Evolutionary conservation across 2,888 invertebrate genomes (phyloP).

Genomic region (Dendrolimus pini): DNA sequence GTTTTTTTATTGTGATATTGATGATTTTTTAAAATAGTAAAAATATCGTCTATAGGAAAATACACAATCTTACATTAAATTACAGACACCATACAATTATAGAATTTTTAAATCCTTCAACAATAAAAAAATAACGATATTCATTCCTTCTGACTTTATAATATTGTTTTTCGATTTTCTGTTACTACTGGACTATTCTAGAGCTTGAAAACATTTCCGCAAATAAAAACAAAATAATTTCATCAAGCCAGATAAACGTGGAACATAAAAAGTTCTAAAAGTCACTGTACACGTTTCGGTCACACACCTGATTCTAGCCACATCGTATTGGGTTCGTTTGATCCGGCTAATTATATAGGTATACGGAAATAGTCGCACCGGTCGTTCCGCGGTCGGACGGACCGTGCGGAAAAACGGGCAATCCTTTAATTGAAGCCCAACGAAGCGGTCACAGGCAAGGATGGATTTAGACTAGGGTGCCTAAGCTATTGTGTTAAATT

Average conservation of each 20-base stretch:
- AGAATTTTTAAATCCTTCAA: too few relatives aligned
- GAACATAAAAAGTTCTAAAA: conserved; percentile 28
- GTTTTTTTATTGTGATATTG: too few relatives aligned
- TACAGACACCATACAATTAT: too few relatives aligned
- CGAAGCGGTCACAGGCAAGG: conserved; percentile 36
- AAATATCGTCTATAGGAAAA: too few relatives aligned
- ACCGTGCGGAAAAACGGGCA: conserved; percentile 43
- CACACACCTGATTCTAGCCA: conserved; percentile 47
- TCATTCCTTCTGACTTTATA: too few relatives aligned
- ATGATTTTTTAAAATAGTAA: too few relatives aligned
- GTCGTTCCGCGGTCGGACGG: conserved; percentile 5
- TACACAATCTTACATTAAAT: too few relatives aligned
- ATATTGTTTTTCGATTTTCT: too few relatives aligned
- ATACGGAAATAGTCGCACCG: conserved; percentile 16
- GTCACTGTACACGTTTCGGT: conserved; percentile 22
- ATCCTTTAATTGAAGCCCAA: conserved; percentile 52
- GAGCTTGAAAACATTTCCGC: background rate
- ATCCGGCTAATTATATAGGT: conserved; percentile 45
- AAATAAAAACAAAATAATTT: background rate
- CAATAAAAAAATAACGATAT: too few relatives aligned
- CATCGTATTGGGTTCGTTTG: conserved; percentile 37
- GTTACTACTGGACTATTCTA: too few relatives aligned
- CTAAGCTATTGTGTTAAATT: background rate
- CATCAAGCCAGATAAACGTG: background rate
- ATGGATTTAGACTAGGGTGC: conserved; percentile 12